Evolutionary conservation across 2,797 vertebrate genomes (phyloP), one percentile per base, ranked within the genome.

Genomic region (Picus viridis): DNA sequence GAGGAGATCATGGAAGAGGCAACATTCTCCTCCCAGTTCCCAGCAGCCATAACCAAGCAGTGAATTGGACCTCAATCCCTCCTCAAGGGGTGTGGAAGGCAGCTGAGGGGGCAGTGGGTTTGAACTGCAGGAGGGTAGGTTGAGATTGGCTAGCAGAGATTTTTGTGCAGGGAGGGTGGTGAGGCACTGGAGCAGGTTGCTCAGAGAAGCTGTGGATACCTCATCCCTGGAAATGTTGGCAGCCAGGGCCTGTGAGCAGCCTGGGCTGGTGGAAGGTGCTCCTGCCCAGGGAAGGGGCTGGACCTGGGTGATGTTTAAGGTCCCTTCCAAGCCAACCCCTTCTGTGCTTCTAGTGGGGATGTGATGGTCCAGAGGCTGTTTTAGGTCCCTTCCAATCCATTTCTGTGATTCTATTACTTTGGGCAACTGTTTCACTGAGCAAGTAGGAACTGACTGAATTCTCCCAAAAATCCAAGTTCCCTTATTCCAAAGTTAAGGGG

Each of bases 221-320:
- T 11, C 8, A 4, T 45, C 1, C 0, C 1, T 54, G 18, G 20
- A 51, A 27, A 27, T 6, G 5, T 58, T 77, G 47, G 58, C 0
- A 22, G 12, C 32, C 6, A 49, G 34, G 43, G 17, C 16, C 62
- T 65, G 39, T 62, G 62, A 73, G 53, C 7, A 86, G 10, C 8
- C 16, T 75, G 24, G 17, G 43, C 9, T 20, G n/a, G 16, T 57
- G 51, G 16, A 54, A 76, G 36, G 14, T 19, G 20, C 23, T 45
- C 30, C 36, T 34, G 29, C 7, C 20, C 14, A 7, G 11, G 45
- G 27, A 49, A 65, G 43, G 43, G 43, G 43, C 6, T 45, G 43
- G 43, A 45, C 17, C 43, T 45, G 43, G 43, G 17, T 45, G 43
- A 45, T 16, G 6, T 17, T 45, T 17, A 8, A 45, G 12, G 11